phyloP scores from a whole-genome alignment of 2,888 invertebrate species.

The Leptothorax acervorum region DNA sequence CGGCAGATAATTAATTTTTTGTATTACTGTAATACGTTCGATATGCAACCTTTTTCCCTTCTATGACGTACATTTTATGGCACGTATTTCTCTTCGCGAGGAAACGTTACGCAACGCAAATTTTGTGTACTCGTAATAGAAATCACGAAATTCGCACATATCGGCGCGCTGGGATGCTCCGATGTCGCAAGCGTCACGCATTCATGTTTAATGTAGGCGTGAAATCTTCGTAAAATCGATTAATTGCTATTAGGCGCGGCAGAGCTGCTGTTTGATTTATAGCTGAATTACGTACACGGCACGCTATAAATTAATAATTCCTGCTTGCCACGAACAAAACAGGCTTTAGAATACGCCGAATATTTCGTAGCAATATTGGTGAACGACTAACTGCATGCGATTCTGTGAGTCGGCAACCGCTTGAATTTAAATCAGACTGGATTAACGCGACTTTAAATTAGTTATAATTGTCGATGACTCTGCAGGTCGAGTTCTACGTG shows the following conservation, averaged over 20 bases:
- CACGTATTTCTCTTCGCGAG: neutral
- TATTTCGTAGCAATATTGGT: slow-evolving; percentile 44
- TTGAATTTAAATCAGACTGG: slow-evolving; percentile 51
- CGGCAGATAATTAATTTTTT: slow-evolving; percentile 32
- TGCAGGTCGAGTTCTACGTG: slow-evolving; percentile 36
- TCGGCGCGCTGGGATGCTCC: neutral
- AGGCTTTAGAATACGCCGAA: slow-evolving; percentile 13
- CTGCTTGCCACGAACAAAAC: slow-evolving; percentile 41
- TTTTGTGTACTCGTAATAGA: neutral
- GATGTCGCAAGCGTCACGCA: neutral
- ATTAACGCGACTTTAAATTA: slow-evolving; percentile 59
- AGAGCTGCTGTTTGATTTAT: slow-evolving; percentile 43
- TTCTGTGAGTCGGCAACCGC: slow-evolving; percentile 36
- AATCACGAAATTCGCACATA: neutral
- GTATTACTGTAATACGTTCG: neutral
- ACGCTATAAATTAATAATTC: slow-evolving; percentile 53
- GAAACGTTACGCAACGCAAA: neutral
- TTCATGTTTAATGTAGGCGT: slow-evolving; percentile 21
- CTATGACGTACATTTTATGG: neutral
- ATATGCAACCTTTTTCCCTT: neutral
- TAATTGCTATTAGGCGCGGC: slow-evolving; percentile 45
- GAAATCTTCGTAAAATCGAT: slow-evolving; percentile 47
- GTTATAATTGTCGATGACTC: slow-evolving; percentile 52
- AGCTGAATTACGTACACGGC: slow-evolving; percentile 22
- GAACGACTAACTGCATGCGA: slow-evolving; percentile 38